These are phyloP conservation scores for Prorops nasuta DNA, from an alignment of 1,140 invertebrate genomes.

Conservation along the genomic window DNA sequence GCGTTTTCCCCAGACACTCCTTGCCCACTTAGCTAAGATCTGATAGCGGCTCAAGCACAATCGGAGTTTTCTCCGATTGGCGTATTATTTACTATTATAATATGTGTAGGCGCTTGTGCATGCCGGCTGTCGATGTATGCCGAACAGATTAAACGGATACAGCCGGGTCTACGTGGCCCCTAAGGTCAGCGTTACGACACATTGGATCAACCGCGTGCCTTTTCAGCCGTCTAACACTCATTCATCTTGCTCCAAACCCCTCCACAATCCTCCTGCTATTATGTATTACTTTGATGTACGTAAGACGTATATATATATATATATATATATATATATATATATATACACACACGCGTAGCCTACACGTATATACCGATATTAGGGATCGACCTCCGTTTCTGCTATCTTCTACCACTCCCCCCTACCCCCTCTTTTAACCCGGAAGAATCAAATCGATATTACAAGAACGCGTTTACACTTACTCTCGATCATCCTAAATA, in stretches of 20 bases:
- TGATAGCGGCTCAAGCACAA: conserved; percentile 8
- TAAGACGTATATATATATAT: too few relatives aligned
- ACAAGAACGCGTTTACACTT: too few relatives aligned
- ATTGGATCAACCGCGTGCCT: not conserved
- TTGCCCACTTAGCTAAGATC: not conserved
- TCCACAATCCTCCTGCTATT: too few relatives aligned
- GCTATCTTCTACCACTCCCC: too few relatives aligned
- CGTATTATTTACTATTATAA: conserved; percentile 7
- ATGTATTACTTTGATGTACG: not conserved
- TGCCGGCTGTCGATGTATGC: not conserved
- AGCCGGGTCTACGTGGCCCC: too few relatives aligned
- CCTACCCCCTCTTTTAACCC: too few relatives aligned
- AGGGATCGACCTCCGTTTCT: too few relatives aligned
- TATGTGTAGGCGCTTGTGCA: not conserved
- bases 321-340: too few relatives aligned
- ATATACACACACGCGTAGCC: too few relatives aligned
- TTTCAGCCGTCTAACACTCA: not conserved
- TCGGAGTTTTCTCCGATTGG: conserved; percentile 5
- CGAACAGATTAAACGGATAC: not conserved
- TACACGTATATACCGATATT: too few relatives aligned
- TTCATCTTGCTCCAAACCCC: not conserved
- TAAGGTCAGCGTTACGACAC: not conserved
- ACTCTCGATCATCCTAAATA: too few relatives aligned
- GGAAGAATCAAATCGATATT: too few relatives aligned
- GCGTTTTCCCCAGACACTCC: conserved; percentile 3